Conservation (phyloP, 2,797 vertebrate genomes). For the Crax fasciolata region DNA sequence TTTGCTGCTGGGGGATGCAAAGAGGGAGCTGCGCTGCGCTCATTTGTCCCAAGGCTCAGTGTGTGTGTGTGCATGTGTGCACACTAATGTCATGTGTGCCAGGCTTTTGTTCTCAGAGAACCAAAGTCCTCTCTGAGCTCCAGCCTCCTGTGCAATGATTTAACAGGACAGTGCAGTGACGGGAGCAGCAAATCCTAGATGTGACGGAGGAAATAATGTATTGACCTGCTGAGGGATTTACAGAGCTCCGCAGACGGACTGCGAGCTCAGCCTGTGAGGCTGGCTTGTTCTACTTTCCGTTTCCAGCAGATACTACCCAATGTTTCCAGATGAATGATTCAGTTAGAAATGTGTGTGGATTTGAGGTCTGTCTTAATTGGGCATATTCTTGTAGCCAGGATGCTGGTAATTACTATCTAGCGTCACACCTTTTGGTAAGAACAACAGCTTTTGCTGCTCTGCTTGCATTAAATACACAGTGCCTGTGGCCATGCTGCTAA, state of each 20-base stretch:
- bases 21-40: not conserved
- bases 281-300: slow-evolving; percentile 13
- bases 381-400: not conserved
- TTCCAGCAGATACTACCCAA: not conserved
- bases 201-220: slow-evolving; percentile 33
- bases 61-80: rapidly evolving
- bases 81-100: not conserved
- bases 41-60: not conserved
- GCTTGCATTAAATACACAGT: slow-evolving; percentile 18
- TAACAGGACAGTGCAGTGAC: not conserved
- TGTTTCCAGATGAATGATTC: not conserved
- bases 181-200: not conserved
- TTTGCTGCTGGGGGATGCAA: slow-evolving; percentile 34
- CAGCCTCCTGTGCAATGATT: not conserved
- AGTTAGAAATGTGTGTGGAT: not conserved
- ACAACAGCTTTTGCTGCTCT: not conserved
- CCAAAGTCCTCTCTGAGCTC: not conserved
- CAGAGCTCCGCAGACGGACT: not conserved
- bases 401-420: not conserved
- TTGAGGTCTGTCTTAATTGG: not conserved
- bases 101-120: slow-evolving; percentile 44
- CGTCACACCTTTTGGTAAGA: not conserved
- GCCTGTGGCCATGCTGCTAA: slow-evolving; percentile 29
- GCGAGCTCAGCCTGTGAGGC: not conserved
- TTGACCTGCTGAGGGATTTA: slow-evolving; percentile 38